Conservation (phyloP, 2,888 invertebrate species). For the Icerya purchasi region DNA sequence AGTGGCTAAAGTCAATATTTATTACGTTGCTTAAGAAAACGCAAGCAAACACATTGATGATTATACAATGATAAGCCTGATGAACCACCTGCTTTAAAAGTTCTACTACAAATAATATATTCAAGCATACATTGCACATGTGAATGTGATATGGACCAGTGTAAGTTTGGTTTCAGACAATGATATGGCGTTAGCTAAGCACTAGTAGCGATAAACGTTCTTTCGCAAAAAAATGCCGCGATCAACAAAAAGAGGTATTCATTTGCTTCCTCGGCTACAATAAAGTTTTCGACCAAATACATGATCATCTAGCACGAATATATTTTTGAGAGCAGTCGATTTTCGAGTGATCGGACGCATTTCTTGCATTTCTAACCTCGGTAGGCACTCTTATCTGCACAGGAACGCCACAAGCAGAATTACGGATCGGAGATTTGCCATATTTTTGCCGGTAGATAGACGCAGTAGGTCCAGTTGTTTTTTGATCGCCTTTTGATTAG, state of each 20-base stretch:
- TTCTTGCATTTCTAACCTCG: no score
- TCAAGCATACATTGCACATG: neutral
- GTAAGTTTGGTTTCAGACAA: neutral
- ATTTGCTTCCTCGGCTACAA: neutral
- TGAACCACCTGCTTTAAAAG: neutral
- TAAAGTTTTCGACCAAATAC: neutral
- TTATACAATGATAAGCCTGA: neutral
- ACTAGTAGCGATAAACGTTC: neutral
- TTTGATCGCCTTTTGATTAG: no score
- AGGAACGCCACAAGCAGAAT: no score
- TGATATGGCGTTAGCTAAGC: neutral
- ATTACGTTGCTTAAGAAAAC: neutral
- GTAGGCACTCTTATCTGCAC: no score
- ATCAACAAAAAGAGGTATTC: neutral
- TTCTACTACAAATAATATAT: neutral
- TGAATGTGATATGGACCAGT: neutral
- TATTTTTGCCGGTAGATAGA: no score
- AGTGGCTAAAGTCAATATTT: neutral
- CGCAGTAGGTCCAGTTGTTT: no score
- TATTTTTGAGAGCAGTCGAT: no score
- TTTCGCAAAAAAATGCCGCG: neutral
- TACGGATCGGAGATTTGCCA: no score
- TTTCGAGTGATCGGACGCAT: no score
- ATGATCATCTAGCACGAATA: neutral
- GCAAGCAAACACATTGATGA: neutral